Conservation (phyloP, 2,113 vertebrate species). For the Phoxinus phoxinus region DNA sequence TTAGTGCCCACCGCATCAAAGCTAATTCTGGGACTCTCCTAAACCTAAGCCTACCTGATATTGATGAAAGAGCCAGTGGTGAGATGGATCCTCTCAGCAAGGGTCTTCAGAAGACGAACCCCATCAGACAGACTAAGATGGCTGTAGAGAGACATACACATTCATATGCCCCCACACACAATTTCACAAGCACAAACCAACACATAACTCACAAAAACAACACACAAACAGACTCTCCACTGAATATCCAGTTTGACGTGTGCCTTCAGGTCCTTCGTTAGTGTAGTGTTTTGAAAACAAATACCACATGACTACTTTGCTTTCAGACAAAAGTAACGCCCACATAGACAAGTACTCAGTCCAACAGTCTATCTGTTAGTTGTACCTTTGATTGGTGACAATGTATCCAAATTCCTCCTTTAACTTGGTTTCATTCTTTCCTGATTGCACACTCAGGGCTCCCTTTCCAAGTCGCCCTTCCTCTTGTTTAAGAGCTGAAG, state of each 20-base stretch:
- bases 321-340: conserved; percentile 5
- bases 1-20: neutral
- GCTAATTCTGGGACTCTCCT: conserved; percentile 21
- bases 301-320: neutral
- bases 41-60: conserved; percentile 81
- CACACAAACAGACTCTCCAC: conserved; percentile 46
- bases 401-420: conserved; percentile 86
- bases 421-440: conserved; percentile 26
- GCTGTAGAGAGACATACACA: conserved; percentile 71
- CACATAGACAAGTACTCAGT: conserved; percentile 16
- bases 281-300: conserved; percentile 21
- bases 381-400: conserved; percentile 87
- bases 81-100: conserved; percentile 84
- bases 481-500: conserved; percentile 34
- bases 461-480: conserved; percentile 41
- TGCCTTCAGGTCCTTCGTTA: neutral
- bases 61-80: conserved; percentile 84
- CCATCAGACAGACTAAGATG: conserved; percentile 84
- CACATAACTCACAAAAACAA: conserved; percentile 38
- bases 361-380: neutral
- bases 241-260: neutral
- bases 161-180: conserved; percentile 41
- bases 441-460: conserved; percentile 25
- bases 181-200: conserved; percentile 40
- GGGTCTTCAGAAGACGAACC: conserved; percentile 81